Evolutionary conservation across 2,797 vertebrate species (phyloP), one percentile per base, ranked within the genome.

Genomic region (Triplophysa yarkandensis): DNA sequence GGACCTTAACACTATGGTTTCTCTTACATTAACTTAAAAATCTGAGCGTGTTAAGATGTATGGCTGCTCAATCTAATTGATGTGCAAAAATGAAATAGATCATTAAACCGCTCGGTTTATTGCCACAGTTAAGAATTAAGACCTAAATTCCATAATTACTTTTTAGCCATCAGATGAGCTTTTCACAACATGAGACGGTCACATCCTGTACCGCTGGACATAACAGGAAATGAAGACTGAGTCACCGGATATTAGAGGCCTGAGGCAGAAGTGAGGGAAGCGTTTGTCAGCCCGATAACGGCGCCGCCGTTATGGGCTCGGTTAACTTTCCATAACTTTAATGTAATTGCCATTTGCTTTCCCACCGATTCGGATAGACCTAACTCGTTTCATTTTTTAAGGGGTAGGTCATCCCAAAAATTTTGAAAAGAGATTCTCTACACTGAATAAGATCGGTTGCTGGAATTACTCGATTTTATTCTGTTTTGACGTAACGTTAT

Each of bases 181-280:
- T 55, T 69, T 6, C 27, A 64, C 69, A 71, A 75, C 78, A 69
- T 27, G 32, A 41, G 66, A 57, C 23, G 13, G 67, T 71, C 60
- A 80, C 74, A 70, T 82, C 81, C 78, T 80, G 72, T 76, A 68
- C 77, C 73, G 72, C 65, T 57, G 78, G 36, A 77, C 39, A 23
- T 63, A 80, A 80, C 71, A 68, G 78, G 81, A 82, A 78, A 82
- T 82, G 78, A 82, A 74, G 71, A 63, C 67, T 62, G 77, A 80
- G 74, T 82, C 14, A 16, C 21, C 65, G 81, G 81, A 82, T 80
- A 82, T 80, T 74, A 80, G 71, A 68, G 36, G 36, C 61, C 48
- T 39, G 27, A 63, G 21, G 34, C 62, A 41, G 25, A 50, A 68
- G 43, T 28, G 61, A 30, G 28, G 54, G 39, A 46, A 63, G 27